Conservation (phyloP, 2,113 vertebrate genomes). For the Percina caprodes region DNA sequence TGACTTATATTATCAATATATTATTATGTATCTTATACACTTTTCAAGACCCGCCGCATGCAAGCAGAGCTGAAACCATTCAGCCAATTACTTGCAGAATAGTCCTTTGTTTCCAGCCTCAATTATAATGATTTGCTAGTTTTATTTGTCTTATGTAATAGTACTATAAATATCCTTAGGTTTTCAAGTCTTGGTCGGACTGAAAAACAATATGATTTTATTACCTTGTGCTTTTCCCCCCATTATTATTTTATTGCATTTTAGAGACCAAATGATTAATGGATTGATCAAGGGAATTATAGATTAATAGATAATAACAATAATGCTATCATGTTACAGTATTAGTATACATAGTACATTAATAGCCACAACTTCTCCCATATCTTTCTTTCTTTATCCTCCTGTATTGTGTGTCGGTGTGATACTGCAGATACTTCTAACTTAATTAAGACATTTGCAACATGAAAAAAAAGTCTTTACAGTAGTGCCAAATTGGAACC, state of each 20-base stretch:
- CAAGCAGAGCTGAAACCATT: neutral
- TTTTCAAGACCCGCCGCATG: neutral
- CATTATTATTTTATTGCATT: neutral
- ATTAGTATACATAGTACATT: neutral
- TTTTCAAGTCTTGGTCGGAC: neutral
- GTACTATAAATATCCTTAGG: neutral
- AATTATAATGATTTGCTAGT: neutral
- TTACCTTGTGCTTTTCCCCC: neutral
- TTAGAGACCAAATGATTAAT: neutral
- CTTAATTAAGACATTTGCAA: constrained; percentile 52
- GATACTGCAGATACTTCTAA: constrained; percentile 17
- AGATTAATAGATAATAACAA: neutral
- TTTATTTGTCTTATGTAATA: neutral
- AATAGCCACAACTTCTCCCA: neutral
- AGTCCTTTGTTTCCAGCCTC: neutral
- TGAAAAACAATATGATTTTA: neutral
- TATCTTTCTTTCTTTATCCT: neutral
- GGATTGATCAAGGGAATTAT: neutral
- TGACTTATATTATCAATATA: neutral
- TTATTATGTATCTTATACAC: neutral
- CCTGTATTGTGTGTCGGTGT: constrained; percentile 15
- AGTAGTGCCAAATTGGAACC: constrained; percentile 53
- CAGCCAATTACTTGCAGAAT: neutral
- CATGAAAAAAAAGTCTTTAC: constrained; percentile 38
- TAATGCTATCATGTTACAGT: no score